These are phyloP conservation scores for Drosophila serrata DNA, from an alignment of 1,140 invertebrate genomes.

Conservation along the genomic window DNA sequence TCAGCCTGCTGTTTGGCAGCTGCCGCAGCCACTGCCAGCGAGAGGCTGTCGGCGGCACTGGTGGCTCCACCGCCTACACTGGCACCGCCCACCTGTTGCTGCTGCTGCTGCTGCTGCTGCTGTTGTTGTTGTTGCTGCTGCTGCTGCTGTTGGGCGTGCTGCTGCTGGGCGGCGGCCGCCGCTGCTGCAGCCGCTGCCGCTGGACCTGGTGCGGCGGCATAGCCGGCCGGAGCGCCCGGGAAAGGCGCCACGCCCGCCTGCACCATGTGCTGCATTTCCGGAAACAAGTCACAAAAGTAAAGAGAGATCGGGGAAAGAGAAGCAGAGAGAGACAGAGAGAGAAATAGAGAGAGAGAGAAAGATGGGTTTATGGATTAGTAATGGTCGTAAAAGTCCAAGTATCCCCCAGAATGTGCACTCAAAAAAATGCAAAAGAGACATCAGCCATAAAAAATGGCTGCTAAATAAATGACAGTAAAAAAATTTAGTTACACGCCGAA, in stretches of 20 bases:
- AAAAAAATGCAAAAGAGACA: not conserved
- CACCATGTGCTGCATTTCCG: conserved; percentile 94
- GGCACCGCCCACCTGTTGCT: conserved; percentile 79
- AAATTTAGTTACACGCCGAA: no score
- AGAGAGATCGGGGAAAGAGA: conserved; percentile 19
- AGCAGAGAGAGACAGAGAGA: conserved; percentile 35
- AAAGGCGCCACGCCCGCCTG: conserved; percentile 96
- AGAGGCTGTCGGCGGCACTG: conserved; percentile 86
- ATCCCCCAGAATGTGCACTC: not conserved
- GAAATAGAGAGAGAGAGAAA: conserved; percentile 19
- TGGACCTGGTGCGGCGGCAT: conserved; percentile 88
- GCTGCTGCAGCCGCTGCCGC: conserved; percentile 88
- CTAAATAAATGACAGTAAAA: no score
- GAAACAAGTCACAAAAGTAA: conserved; percentile 62
- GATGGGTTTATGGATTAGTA: conserved; percentile 60
- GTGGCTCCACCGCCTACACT: conserved; percentile 56
- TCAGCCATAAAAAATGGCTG: no score
- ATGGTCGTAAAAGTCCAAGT: conserved; percentile 43
- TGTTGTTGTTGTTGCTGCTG: conserved; percentile 86
- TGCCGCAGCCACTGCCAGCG: conserved; percentile 88
- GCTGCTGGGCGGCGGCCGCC: conserved; percentile 88
- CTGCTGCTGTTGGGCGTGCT: conserved; percentile 84
- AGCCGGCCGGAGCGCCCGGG: conserved; percentile 91
- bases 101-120: conserved; percentile 58
- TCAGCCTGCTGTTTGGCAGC: conserved; percentile 85